Conservation (phyloP, 2,797 vertebrate species). For the Sciurus vulgaris region DNA sequence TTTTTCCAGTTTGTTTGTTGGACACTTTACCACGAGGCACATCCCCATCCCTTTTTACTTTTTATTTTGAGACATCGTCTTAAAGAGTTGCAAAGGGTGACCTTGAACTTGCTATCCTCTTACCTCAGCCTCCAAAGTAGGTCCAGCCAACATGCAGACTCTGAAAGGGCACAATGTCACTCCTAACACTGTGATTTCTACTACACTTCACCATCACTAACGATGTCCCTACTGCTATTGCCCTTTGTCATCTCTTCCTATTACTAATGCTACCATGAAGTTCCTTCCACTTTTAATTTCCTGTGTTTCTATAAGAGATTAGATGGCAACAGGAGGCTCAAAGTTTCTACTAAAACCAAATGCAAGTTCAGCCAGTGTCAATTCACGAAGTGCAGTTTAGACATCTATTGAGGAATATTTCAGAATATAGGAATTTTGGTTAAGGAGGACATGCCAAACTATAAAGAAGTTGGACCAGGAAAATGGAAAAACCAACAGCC, state of each 20-base stretch:
- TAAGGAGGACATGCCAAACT: constrained; percentile 33
- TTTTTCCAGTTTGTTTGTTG: no score
- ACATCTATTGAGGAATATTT: not conserved
- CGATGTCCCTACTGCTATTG: not conserved
- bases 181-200: not conserved
- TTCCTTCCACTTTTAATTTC: not conserved
- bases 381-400: not conserved
- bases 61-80: no score
- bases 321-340: not conserved
- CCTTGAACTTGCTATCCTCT: no score
- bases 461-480: constrained; percentile 24
- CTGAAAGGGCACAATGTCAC: not conserved
- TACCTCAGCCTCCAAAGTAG: no score
- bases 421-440: not conserved
- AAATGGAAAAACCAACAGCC: not conserved
- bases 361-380: not conserved
- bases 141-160: not conserved
- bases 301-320: not conserved
- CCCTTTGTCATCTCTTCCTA: not conserved
- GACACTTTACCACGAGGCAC: no score
- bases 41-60: no score
- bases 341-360: not conserved
- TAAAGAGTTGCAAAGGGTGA: no score
- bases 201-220: not conserved
- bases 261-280: not conserved